Conservation (phyloP, 1,140 invertebrate genomes). For the Hyles vespertilio region DNA sequence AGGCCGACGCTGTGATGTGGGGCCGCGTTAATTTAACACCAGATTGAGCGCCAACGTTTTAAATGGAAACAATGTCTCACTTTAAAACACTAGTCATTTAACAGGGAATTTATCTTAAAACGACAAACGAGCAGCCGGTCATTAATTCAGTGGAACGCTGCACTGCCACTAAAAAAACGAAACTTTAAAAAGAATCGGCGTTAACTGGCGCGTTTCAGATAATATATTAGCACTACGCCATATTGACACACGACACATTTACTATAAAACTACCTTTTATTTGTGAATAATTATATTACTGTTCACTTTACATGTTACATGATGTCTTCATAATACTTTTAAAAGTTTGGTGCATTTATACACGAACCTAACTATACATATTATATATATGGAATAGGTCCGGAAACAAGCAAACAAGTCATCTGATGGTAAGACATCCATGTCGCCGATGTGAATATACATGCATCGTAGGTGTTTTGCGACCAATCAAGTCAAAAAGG, state of each 20-base stretch:
- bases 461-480: no score
- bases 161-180: conserved; percentile 26
- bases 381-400: no score
- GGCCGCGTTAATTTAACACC: conserved; percentile 13
- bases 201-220: conserved; percentile 21
- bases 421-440: no score
- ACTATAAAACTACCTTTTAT: not conserved
- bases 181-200: conserved; percentile 33
- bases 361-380: no score
- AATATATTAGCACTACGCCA: conserved; percentile 2
- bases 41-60: conserved; percentile 17
- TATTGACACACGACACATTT: not conserved
- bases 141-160: conserved; percentile 27
- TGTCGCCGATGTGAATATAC: no score
- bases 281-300: conserved; percentile 1
- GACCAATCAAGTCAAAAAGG: no score
- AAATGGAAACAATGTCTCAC: conserved; percentile 21
- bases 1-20: not conserved
- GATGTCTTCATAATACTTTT: not conserved
- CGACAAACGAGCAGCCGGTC: conserved; percentile 21
- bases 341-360: no score
- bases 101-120: conserved; percentile 22
- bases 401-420: no score
- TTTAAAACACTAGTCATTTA: conserved; percentile 26
- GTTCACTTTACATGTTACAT: not conserved